Base-by-base conservation (phyloP, 2,888 invertebrate species). In the Noctua janthina region DNA sequence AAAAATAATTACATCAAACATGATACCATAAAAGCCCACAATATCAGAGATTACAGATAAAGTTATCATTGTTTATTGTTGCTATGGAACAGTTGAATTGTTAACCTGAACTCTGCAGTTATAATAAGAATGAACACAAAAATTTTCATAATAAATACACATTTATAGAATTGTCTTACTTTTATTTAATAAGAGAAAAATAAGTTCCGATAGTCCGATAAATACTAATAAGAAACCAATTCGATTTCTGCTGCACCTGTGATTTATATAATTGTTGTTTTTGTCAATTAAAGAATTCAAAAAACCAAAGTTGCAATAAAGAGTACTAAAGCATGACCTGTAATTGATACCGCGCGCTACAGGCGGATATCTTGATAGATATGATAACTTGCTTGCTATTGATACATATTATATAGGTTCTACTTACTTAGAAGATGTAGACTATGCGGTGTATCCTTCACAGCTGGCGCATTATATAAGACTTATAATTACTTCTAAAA, bases 351-450 rank as follows among this genome's bases (percentile, higher is more conserved):
- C 39, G 78, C 70, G 74, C 70, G 72, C 79, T 81, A 86, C 76
- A 84, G 77, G 79, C 82, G 56, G 81, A 88, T 89, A 88, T 88
- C 88, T 88, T 76, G 81, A 88, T 86, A 86, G 85, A 86, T 87
- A 90, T 82, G 89, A 88, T 92, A 90, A 85, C 83, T 82, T 79
- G 62, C 84, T 76, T 76, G 69, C 74, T 84, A 88, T 78, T 89
- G 80, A 85, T 84, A 87, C 71, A 66, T 81, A 17, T 39, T 81
- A 17, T 39, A 15, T 35, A 83, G 0, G 17, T 79, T 68, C 59
- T 49, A 82, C 56, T 43, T 88, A 94, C 95, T 93, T 90, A 95
- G 92, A 93, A 89, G 94, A 92, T 89, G 90, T 86, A 84, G 90
- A 82, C 80, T 85, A 86, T 29, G 56, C 62, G 82, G 71, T 76